Evolutionary conservation across 2,113 vertebrate genomes (phyloP).

Genomic region (Trochalopteron elliotii): DNA sequence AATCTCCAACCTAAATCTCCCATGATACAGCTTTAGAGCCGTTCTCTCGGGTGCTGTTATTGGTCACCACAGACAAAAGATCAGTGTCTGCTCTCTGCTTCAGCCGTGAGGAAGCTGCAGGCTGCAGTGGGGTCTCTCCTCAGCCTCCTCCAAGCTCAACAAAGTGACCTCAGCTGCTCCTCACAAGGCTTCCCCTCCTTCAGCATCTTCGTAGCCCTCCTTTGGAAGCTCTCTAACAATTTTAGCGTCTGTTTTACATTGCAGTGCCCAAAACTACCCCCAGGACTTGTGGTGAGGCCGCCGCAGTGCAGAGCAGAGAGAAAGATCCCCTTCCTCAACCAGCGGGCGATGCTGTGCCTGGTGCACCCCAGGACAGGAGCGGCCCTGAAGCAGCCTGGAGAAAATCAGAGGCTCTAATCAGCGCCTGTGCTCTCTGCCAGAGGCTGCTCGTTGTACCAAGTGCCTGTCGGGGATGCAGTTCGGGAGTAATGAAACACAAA

Average conservation of each 20-base stretch:
- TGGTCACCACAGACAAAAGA: neutral
- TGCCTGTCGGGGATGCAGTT: neutral
- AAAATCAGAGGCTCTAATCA: neutral
- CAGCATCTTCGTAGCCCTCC: neutral
- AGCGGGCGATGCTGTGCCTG: neutral
- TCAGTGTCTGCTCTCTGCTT: neutral
- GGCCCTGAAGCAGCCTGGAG: neutral
- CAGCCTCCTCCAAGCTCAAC: neutral
- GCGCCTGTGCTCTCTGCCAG: neutral
- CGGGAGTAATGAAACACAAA: neutral
- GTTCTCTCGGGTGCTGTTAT: neutral
- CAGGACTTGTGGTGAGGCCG: neutral
- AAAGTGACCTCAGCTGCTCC: neutral
- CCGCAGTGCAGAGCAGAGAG: neutral
- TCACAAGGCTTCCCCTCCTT: neutral
- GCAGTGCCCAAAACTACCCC: neutral
- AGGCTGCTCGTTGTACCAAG: accelerated
- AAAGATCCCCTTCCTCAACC: neutral
- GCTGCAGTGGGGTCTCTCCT: neutral
- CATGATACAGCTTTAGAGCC: neutral
- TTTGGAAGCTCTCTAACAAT: neutral
- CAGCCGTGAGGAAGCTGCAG: neutral
- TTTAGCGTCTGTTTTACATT: neutral
- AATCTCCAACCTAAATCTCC: neutral
- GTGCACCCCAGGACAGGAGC: neutral